These are phyloP conservation scores for Sebastes hubbsi DNA, from an alignment of 2,797 vertebrate species.

Conservation along the genomic window DNA sequence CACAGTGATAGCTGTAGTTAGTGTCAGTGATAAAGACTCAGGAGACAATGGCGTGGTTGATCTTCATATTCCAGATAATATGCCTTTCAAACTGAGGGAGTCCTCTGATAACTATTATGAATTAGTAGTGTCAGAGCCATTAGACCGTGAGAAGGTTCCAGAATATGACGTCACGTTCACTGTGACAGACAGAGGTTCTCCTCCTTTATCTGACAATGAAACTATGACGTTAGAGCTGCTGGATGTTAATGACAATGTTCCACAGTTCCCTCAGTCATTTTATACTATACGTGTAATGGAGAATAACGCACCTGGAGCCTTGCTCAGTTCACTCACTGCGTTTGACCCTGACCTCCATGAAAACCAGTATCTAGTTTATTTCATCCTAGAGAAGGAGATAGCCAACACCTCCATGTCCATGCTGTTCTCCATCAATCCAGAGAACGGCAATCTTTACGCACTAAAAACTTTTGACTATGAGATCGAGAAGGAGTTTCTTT, in stretches of 20 bases:
- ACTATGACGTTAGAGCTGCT: constrained; percentile 54
- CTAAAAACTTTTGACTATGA: constrained; percentile 74
- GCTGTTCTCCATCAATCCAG: constrained; percentile 74
- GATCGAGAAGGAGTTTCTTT: constrained; percentile 68
- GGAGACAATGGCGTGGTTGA: constrained; percentile 74
- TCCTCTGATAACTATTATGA: constrained; percentile 72
- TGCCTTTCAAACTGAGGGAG: constrained; percentile 72
- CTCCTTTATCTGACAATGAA: constrained; percentile 62
- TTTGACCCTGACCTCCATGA: constrained; percentile 76
- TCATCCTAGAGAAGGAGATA: constrained; percentile 71
- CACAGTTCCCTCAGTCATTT: constrained; percentile 71
- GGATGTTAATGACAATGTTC: constrained; percentile 84
- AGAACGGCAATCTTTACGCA: constrained; percentile 72
- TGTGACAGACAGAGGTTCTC: constrained; percentile 60
- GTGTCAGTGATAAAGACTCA: neutral
- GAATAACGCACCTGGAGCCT: constrained; percentile 75
- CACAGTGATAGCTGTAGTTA: no score
- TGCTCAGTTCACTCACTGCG: constrained; percentile 67
- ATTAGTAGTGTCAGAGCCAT: constrained; percentile 59
- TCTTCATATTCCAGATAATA: constrained; percentile 61
- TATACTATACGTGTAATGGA: constrained; percentile 75
- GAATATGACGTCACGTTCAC: constrained; percentile 64
- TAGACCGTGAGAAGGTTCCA: constrained; percentile 63
- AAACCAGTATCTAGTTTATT: constrained; percentile 76
- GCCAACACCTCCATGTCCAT: constrained; percentile 72